Percentiles rank a stretch among this genome's conserved stretches.
These are phyloP conservation scores for Phania funesta DNA, from an alignment of 2,888 invertebrate genomes.

Conservation along the genomic window DNA sequence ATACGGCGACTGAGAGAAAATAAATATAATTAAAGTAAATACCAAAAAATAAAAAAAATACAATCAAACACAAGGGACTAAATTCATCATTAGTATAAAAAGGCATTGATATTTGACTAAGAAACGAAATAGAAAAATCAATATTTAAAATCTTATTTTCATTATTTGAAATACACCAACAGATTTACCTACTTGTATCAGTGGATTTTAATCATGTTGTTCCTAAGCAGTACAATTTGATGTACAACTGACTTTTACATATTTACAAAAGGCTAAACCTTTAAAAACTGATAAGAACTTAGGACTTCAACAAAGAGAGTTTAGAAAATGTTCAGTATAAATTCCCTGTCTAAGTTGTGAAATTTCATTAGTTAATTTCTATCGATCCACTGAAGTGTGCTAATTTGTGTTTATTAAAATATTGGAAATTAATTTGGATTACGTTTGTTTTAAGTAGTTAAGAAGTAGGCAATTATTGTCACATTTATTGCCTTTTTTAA, in stretches of 20 bases:
- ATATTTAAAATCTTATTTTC: slow-evolving; percentile 43
- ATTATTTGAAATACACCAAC: background rate
- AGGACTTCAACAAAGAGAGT: background rate
- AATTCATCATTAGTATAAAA: background rate
- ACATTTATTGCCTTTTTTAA: slow-evolving; percentile 66
- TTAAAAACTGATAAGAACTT: slow-evolving; percentile 26
- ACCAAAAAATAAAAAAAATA: slow-evolving; percentile 1
- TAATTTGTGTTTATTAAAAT: background rate
- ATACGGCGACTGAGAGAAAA: background rate
- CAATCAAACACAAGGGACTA: slow-evolving; percentile 33
- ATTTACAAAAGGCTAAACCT: too few species aligned
- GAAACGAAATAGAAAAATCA: slow-evolving; percentile 18
- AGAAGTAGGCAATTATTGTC: slow-evolving; percentile 66
- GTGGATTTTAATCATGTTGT: background rate
- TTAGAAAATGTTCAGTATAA: slow-evolving; percentile 31
- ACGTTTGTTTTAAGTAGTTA: slow-evolving; percentile 69
- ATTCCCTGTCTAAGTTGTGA: background rate
- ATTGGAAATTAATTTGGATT: slow-evolving; percentile 27
- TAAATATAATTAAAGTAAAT: slow-evolving; percentile 13
- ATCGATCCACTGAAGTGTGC: background rate
- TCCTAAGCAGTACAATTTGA: slow-evolving; percentile 24
- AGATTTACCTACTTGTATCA: slow-evolving; percentile 1
- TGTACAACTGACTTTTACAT: background rate
- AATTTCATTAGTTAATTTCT: slow-evolving; percentile 3
- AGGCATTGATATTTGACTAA: slow-evolving; percentile 9